These are phyloP conservation scores for Procavia capensis DNA, from an alignment of 2,113 vertebrate genomes.

Conservation along the genomic window DNA sequence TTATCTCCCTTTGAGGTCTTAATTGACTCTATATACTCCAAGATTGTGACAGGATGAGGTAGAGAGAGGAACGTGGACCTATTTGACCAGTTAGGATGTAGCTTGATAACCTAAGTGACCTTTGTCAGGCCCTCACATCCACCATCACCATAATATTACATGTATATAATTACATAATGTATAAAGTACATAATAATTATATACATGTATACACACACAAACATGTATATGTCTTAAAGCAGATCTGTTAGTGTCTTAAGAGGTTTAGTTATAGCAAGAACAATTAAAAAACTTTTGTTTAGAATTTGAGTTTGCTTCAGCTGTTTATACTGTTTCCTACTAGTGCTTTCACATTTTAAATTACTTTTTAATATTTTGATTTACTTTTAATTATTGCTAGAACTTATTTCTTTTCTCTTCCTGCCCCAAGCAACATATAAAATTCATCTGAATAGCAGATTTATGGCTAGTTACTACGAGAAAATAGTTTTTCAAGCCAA, in stretches of 20 bases:
- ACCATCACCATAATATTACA: too few species aligned
- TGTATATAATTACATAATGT: too few species aligned
- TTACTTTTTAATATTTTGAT: not conserved
- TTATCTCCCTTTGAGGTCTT: too few species aligned
- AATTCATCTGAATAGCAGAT: not conserved
- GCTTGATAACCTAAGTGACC: too few species aligned
- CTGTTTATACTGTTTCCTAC: not conserved
- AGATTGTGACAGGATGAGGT: too few species aligned
- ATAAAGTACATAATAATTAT: too few species aligned
- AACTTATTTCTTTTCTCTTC: not conserved
- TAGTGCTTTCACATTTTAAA: not conserved
- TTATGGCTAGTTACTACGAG: not conserved
- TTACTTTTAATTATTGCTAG: slow-evolving; percentile 9
- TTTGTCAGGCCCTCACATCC: too few species aligned
- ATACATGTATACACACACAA: too few species aligned
- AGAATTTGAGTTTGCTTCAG: slow-evolving; percentile 30
- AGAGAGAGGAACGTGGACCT: too few species aligned
- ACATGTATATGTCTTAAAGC: not conserved
- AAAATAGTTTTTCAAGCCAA: slow-evolving; percentile 42
- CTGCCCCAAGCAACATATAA: not conserved
- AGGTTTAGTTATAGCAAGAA: not conserved
- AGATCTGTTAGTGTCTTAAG: not conserved
- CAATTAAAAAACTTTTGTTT: slow-evolving; percentile 9
- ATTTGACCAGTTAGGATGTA: too few species aligned
- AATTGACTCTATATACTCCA: too few species aligned